These are phyloP conservation scores for Rhopalosiphum maidis DNA, from an alignment of 1,140 invertebrate species.

Conservation along the genomic window DNA sequence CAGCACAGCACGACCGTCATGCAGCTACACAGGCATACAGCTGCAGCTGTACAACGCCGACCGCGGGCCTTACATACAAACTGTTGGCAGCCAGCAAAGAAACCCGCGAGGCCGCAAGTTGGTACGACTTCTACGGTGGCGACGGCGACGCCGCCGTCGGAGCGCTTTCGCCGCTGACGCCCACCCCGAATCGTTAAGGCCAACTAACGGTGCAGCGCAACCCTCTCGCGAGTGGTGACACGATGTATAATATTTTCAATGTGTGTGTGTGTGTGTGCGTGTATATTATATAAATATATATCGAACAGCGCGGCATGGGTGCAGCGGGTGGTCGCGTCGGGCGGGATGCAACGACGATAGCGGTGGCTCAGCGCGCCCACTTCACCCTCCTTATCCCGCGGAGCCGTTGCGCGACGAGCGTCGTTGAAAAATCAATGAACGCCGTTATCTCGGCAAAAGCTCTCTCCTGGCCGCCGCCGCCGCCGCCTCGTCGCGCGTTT, in stretches of 20 bases:
- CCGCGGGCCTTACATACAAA: not conserved
- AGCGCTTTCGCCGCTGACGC: not conserved
- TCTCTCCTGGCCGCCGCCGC: not conserved
- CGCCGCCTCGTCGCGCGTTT: not conserved
- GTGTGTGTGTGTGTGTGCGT: no score
- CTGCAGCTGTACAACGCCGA: no score
- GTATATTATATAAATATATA: not conserved
- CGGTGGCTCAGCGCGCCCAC: not conserved
- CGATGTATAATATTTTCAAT: not conserved
- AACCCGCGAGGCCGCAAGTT: not conserved
- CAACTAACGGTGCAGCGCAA: not conserved
- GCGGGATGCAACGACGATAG: not conserved
- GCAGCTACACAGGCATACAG: no score
- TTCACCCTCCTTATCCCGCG: not conserved
- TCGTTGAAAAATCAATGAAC: slow-evolving; percentile 39
- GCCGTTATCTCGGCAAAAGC: slow-evolving; percentile 44
- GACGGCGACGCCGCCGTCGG: not conserved
- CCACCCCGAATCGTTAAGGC: not conserved
- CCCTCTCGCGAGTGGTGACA: not conserved
- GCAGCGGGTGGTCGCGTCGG: not conserved
- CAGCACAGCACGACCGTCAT: not conserved
- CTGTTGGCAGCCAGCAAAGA: not conserved
- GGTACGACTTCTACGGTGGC: not conserved
- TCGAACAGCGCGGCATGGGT: not conserved
- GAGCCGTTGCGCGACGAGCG: not conserved